Conservation (phyloP, 2,113 vertebrate genomes). For the Anguilla japonica region DNA sequence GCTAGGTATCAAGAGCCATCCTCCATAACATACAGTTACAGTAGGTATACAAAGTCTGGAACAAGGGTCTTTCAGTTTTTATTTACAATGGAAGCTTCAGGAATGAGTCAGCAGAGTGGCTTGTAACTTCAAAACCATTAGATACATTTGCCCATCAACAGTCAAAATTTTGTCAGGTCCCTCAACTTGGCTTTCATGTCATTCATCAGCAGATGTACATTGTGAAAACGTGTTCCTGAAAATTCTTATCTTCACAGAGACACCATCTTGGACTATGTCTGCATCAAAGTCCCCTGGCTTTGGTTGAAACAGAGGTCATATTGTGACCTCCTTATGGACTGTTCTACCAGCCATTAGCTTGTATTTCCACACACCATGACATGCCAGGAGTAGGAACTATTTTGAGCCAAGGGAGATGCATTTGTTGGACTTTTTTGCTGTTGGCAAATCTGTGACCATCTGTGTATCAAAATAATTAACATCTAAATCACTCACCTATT, state of each 20-base stretch:
- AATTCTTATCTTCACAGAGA: background rate
- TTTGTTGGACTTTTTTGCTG: background rate
- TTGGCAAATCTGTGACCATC: background rate
- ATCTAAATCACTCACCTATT: background rate
- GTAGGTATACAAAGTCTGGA: background rate
- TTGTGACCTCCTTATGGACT: background rate
- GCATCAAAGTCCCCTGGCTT: background rate
- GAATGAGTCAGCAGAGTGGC: background rate
- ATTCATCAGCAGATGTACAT: background rate
- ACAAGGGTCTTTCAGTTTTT: background rate
- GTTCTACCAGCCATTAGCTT: background rate
- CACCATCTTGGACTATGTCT: background rate
- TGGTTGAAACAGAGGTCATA: background rate
- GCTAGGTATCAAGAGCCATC: background rate
- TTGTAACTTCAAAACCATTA: background rate
- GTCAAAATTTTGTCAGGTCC: background rate
- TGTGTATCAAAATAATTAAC: background rate
- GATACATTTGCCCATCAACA: background rate
- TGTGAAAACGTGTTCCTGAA: background rate
- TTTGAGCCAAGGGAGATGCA: background rate
- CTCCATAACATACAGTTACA: background rate
- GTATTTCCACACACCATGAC: background rate
- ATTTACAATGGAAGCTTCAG: background rate
- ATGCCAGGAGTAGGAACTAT: background rate
- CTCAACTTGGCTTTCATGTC: background rate